phyloP scores from a whole-genome alignment of 2,113 vertebrate genomes.

The Daboia siamensis region DNA sequence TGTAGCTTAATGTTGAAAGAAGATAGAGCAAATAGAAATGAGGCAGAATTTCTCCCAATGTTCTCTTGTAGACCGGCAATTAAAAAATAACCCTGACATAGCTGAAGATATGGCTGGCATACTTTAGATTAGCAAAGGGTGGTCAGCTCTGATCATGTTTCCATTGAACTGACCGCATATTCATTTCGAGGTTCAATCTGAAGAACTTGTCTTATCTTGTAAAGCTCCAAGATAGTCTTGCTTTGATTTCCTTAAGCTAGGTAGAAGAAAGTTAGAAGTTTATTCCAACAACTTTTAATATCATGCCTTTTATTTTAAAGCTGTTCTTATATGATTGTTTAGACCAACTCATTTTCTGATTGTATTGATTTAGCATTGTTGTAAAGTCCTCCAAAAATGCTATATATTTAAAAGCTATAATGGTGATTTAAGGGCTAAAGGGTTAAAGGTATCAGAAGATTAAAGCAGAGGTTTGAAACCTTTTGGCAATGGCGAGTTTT shows the following conservation, averaged over 20 bases:
- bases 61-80: neutral
- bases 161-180: neutral
- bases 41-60: neutral
- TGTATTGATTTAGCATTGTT: neutral
- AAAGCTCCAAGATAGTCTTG: neutral
- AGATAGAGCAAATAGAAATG: neutral
- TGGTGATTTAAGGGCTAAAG: neutral
- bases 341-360: neutral
- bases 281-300: neutral
- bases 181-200: neutral
- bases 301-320: neutral
- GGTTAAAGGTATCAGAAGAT: neutral
- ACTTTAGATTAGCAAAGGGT: neutral
- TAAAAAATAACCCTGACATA: neutral
- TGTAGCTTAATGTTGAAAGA: neutral
- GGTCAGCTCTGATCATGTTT: neutral
- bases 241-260: neutral
- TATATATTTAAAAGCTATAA: neutral
- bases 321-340: neutral
- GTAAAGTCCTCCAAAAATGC: neutral
- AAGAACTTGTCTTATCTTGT: neutral
- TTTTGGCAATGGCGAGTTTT: neutral
- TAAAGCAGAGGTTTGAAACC: neutral
- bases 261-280: neutral
- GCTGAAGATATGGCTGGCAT: neutral